Base-by-base conservation (phyloP, 2,888 invertebrate species). In the Podotricha telesiphe region DNA sequence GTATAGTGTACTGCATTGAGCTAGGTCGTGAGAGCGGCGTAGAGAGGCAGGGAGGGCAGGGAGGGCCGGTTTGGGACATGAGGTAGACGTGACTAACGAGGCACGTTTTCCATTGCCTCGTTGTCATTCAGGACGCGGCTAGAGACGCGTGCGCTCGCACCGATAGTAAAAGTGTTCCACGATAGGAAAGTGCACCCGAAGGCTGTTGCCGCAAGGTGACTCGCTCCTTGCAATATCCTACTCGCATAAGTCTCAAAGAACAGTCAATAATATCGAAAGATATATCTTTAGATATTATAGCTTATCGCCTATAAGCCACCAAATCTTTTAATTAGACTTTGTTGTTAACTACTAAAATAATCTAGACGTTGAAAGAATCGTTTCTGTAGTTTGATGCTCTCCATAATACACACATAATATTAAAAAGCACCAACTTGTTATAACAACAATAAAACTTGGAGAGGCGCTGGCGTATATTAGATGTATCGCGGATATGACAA, bases 101-200 rank as follows among this genome's bases (percentile, higher is more conserved):
- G n/a, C n/a, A 19, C 28, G 20, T 56, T 19, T n/a, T 37, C 56
- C 56, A 56, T 37, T 13, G 19, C 42, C 42, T 64, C 61, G 47
- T 68, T 50, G 58, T 19, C 8, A 68, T 68, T 56, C 64, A 34
- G 17, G 47, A 20, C 15, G 55, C 65, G 47, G 45, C 50, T 50
- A 20, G 19, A 13, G 55, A 17, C 53, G 19, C 53, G 55, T 19
- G 20, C 28, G 37, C 40, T 50, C 51, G 13, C 56, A 19, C 28
- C 56, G 63, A 68, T 63, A 68, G 68, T 68, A 19, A 63, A 48
- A 62, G 68, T 68, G 68, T 51, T n/a, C n/a, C 17, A 13, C 55
- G 48, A 13, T 19, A 19, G 22, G 40, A 63, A 37, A 62, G 67
- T 62, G 62, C 47, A 28, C 37, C 15, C 59, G 67, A 68, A 67